Percentiles rank a stretch among this genome's conserved stretches.
phyloP scores from a whole-genome alignment of 2,797 vertebrate genomes.

The Brachyalestes nurse region DNA sequence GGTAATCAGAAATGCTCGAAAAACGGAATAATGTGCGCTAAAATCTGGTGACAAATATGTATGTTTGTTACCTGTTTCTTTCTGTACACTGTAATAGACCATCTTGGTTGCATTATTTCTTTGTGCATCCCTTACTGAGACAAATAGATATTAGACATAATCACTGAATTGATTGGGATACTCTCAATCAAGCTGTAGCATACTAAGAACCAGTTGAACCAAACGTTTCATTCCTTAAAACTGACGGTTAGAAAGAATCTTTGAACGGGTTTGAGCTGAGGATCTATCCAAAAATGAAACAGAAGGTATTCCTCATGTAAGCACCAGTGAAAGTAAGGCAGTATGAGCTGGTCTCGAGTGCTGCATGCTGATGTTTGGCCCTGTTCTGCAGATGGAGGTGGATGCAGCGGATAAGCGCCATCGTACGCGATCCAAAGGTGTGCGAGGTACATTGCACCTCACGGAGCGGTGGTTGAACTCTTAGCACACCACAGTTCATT shows the following conservation, averaged over 20 bases:
- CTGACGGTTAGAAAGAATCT: not conserved
- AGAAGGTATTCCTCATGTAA: not conserved
- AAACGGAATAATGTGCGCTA: too few relatives aligned
- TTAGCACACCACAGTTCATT: constrained; percentile 1
- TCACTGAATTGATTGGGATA: not conserved
- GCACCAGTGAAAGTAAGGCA: not conserved
- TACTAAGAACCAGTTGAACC: not conserved
- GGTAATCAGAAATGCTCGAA: too few relatives aligned
- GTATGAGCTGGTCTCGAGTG: not conserved
- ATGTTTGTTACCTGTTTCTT: not conserved
- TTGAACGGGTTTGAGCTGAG: too few relatives aligned
- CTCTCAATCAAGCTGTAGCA: not conserved
- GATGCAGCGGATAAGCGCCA: constrained; percentile 93
- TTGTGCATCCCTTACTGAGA: not conserved
- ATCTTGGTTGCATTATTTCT: not conserved
- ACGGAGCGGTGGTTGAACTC: constrained; percentile 23
- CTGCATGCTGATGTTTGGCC: constrained; percentile 45
- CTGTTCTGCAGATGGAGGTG: constrained; percentile 90
- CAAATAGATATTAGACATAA: not conserved
- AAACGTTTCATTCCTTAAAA: not conserved
- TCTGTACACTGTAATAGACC: not conserved
- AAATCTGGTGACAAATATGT: too few relatives aligned
- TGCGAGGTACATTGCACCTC: constrained; percentile 85
- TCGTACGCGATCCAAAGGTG: constrained; percentile 97
- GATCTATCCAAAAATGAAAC: not conserved